phyloP scores from a whole-genome alignment of 2,113 vertebrate genomes.

The Hemichromis elongatus region DNA sequence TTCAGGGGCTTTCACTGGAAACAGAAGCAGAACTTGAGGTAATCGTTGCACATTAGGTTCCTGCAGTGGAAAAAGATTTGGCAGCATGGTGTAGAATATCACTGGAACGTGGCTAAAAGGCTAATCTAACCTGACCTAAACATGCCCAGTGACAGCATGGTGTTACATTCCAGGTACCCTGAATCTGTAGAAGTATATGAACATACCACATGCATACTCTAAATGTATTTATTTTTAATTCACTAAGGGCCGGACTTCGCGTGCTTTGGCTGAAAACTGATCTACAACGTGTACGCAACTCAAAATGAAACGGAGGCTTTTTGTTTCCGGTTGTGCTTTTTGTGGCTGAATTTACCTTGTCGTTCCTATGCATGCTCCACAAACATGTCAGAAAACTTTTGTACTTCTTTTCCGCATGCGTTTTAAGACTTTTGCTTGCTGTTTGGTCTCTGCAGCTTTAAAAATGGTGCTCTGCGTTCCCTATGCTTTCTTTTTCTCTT shows the following conservation, averaged over 20 bases:
- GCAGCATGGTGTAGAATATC: neutral
- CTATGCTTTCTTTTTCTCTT: neutral
- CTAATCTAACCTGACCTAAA: neutral
- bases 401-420: neutral
- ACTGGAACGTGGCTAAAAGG: neutral
- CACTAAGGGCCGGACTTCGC: neutral
- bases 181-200: neutral
- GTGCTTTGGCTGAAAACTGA: neutral
- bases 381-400: neutral
- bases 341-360: neutral
- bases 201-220: neutral
- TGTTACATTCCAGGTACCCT: neutral
- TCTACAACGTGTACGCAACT: neutral
- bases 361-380: neutral
- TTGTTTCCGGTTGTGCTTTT: neutral
- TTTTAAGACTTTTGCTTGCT: neutral
- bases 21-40: neutral
- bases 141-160: neutral
- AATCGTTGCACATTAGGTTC: neutral
- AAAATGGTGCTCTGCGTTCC: constrained; percentile 2
- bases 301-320: neutral
- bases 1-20: neutral
- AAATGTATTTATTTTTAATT: neutral
- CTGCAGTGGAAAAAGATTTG: neutral
- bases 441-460: neutral